Percentiles rank a stretch among this genome's conserved stretches.
Conservation (phyloP, 2,797 vertebrate species). For the Orestias chungarensis region DNA sequence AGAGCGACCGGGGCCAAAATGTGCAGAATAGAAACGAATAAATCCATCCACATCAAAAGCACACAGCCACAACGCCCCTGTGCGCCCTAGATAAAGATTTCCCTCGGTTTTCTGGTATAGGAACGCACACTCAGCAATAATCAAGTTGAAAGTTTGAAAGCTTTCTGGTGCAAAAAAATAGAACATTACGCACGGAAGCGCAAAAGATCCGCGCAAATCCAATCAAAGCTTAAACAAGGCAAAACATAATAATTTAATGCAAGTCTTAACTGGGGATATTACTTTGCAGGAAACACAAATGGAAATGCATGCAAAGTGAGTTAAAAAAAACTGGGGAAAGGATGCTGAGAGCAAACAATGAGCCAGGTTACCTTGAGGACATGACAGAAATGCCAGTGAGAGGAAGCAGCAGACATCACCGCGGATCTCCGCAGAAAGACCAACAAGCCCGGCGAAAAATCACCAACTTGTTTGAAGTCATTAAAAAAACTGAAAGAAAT, state of each 20-base stretch:
- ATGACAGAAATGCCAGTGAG: conserved; percentile 98
- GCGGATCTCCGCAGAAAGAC: conserved; percentile 91
- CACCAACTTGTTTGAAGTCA: conserved; percentile 96
- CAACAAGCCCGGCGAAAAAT: conserved; percentile 93
- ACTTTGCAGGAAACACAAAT: not conserved
- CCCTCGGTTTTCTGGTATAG: conserved; percentile 52
- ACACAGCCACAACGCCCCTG: conserved; percentile 66
- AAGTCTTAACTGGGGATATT: conserved; percentile 3
- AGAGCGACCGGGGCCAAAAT: conserved; percentile 78
- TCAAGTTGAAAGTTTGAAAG: conserved; percentile 66
- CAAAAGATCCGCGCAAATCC: conserved; percentile 41
- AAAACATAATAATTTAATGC: not conserved
- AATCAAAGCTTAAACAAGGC: conserved; percentile 3
- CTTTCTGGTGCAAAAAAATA: conserved; percentile 62
- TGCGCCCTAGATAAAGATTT: conserved; percentile 49
- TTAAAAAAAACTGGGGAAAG: conserved; percentile 15
- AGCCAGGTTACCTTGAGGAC: conserved; percentile 95
- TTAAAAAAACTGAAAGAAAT: conserved; percentile 83
- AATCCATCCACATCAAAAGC: conserved; percentile 70
- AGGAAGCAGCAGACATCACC: conserved; percentile 96
- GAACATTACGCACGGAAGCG: conserved; percentile 38
- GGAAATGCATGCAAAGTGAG: not conserved
- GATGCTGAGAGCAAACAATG: conserved; percentile 55
- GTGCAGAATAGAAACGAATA: conserved; percentile 82
- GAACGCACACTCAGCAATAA: conserved; percentile 81